A percentile compares a stretch with the other conserved stretches of the same genome.
These are phyloP conservation scores for Gryllus bimaculatus DNA, from an alignment of 1,140 invertebrate species.

Conservation along the genomic window DNA sequence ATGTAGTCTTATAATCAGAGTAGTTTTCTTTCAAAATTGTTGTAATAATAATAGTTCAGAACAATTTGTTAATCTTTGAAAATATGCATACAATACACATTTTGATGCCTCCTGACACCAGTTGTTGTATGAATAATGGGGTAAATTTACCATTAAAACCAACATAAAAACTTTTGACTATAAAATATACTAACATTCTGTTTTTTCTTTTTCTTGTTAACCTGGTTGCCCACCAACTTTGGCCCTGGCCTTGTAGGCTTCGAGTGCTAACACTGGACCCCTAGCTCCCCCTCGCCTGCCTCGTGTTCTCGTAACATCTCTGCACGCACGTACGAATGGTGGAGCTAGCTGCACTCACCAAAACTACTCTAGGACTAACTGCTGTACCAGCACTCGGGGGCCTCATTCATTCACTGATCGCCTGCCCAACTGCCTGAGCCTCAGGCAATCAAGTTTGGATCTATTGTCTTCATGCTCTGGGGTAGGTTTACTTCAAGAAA, in stretches of 20 bases:
- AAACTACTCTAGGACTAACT: slow-evolving; percentile 17
- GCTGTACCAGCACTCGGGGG: slow-evolving; percentile 11
- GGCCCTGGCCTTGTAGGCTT: slow-evolving; percentile 46
- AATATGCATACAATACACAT: not conserved
- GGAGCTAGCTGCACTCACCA: slow-evolving; percentile 20
- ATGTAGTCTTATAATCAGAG: not conserved
- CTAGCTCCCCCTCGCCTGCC: slow-evolving; percentile 17
- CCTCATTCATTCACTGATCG: slow-evolving; percentile 13
- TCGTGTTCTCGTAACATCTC: slow-evolving; percentile 20
- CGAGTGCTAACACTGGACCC: slow-evolving; percentile 47
- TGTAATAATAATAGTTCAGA: too few relatives aligned
- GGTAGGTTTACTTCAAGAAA: slow-evolving; percentile 9
- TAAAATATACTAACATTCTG: slow-evolving; percentile 48
- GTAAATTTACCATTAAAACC: slow-evolving; percentile 30
- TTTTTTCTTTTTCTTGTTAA: slow-evolving; percentile 52
- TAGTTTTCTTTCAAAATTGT: not conserved
- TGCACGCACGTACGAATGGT: slow-evolving; percentile 16
- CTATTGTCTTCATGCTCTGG: slow-evolving; percentile 12
- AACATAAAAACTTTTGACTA: slow-evolving; percentile 34
- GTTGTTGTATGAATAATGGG: slow-evolving; percentile 35
- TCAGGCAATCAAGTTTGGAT: slow-evolving; percentile 14
- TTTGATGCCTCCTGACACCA: slow-evolving; percentile 14
- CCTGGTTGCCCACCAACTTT: slow-evolving; percentile 40
- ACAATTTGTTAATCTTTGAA: not conserved
- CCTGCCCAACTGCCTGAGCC: slow-evolving; percentile 3